Evolutionary conservation across 2,113 vertebrate genomes (phyloP).

Genomic region (Phoenicopterus ruber): DNA sequence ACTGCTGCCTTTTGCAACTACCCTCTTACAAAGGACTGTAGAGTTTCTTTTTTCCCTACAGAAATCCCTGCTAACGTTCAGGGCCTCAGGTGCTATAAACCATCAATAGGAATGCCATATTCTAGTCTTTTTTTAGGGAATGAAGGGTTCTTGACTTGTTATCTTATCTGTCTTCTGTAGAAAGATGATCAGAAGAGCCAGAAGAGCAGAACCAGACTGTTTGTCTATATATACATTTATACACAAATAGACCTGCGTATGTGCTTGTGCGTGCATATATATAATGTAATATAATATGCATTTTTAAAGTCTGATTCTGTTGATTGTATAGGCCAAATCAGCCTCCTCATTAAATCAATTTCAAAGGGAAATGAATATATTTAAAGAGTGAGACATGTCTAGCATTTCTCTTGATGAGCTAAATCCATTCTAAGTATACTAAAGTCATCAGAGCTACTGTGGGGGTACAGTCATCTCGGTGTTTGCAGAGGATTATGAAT

Average conservation of each 20-base stretch:
- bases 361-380: slow-evolving; percentile 55
- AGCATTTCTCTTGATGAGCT: slow-evolving; percentile 46
- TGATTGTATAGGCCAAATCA: slow-evolving; percentile 56
- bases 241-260: background rate
- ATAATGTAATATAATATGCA: slow-evolving; percentile 9
- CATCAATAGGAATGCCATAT: background rate
- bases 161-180: background rate
- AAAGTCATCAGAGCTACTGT: slow-evolving; percentile 16
- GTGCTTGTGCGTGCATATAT: background rate
- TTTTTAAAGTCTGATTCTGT: slow-evolving; percentile 31
- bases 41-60: background rate
- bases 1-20: background rate
- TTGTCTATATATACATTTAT: background rate
- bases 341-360: slow-evolving; percentile 51
- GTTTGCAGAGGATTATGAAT: background rate
- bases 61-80: background rate
- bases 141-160: background rate
- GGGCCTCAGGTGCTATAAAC: background rate
- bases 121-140: background rate
- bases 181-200: background rate
- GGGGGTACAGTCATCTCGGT: background rate
- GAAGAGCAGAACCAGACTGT: background rate
- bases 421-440: slow-evolving; percentile 12
- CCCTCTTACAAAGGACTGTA: rapidly evolving
- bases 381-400: slow-evolving; percentile 55